phyloP scores from a whole-genome alignment of 2,888 invertebrate genomes.

The Disparrhopalites patrizii region DNA sequence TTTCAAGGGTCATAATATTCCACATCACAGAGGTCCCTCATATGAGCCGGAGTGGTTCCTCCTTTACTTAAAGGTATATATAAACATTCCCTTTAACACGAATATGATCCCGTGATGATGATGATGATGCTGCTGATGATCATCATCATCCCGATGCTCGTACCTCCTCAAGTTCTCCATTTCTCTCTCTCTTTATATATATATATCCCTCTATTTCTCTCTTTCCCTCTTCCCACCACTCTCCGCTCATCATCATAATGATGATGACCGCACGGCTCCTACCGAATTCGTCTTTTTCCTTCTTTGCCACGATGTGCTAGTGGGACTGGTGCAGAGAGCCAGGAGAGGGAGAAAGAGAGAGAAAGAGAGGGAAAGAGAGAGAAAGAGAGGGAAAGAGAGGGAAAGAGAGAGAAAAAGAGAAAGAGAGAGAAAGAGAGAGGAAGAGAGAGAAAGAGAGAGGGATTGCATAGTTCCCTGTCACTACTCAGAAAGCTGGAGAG shows the following conservation, averaged over 20 bases:
- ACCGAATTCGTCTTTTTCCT: background rate
- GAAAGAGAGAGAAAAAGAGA: too few relatives aligned
- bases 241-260: background rate
- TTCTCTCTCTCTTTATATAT: too few relatives aligned
- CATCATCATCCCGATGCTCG: too few relatives aligned
- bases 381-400: conserved; percentile 1
- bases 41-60: background rate
- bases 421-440: too few relatives aligned
- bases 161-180: too few relatives aligned
- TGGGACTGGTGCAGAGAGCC: too few relatives aligned
- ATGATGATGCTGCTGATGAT: conserved; percentile 2
- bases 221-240: too few relatives aligned
- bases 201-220: too few relatives aligned
- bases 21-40: background rate
- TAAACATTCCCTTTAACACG: conserved; percentile 11
- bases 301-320: too few relatives aligned
- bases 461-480: background rate
- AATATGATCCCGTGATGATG: conserved; percentile 8
- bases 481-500: too few relatives aligned
- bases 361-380: background rate
- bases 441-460: background rate
- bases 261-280: conserved; percentile 10
- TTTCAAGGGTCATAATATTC: conserved; percentile 46
- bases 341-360: too few relatives aligned
- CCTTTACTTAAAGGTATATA: background rate